Evolutionary conservation across 2,113 vertebrate genomes (phyloP).

Genomic region (Thalassoma bifasciatum): DNA sequence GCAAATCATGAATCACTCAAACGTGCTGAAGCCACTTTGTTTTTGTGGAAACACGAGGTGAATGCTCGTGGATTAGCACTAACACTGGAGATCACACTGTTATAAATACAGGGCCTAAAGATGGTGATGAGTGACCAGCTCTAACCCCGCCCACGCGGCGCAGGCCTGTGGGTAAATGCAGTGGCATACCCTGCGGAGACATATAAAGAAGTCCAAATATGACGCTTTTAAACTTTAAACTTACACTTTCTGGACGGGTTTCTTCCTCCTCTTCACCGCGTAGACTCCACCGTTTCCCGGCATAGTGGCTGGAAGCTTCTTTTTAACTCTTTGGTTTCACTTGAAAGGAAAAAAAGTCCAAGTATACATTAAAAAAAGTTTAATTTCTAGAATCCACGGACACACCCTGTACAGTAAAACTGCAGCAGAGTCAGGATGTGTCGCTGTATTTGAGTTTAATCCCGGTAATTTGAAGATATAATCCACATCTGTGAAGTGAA

Average conservation of each 20-base stretch:
- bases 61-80: no score
- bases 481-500: neutral
- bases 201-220: neutral
- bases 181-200: neutral
- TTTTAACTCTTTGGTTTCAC: neutral
- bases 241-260: slow-evolving; percentile 54
- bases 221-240: neutral
- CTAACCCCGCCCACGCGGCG: neutral
- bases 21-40: neutral
- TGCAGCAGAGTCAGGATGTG: neutral
- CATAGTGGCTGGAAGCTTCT: slow-evolving; percentile 25
- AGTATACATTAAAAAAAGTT: neutral
- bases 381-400: neutral
- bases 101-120: neutral
- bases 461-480: accelerated
- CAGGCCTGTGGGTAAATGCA: neutral
- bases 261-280: slow-evolving; percentile 64
- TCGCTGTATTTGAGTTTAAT: accelerated
- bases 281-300: slow-evolving; percentile 36
- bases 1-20: neutral
- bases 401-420: neutral
- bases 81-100: neutral
- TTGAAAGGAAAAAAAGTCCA: neutral
- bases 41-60: neutral
- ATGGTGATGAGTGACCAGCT: neutral